Percentiles rank a stretch among this genome's conserved stretches.
Conservation (phyloP, 1,140 invertebrate species). For the Subanguina moxae region DNA sequence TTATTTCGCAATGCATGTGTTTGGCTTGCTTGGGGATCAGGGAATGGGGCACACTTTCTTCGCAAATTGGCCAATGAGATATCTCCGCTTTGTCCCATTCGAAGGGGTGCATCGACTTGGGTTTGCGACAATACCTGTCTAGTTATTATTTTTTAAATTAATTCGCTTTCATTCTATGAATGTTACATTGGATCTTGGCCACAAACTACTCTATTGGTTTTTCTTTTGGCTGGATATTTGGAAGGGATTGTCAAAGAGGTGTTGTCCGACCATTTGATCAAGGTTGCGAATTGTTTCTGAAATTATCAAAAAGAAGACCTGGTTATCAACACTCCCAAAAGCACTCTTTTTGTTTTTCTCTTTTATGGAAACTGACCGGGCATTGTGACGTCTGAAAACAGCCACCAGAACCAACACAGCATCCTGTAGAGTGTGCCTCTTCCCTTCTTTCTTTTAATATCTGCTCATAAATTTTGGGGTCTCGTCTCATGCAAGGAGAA, state of each 20-base stretch:
- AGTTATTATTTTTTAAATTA: constrained; percentile 22
- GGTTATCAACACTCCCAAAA: no score
- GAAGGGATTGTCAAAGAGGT: not conserved
- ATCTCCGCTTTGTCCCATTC: constrained; percentile 93
- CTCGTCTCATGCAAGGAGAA: constrained; percentile 92
- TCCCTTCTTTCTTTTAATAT: constrained; percentile 77
- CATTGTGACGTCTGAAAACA: constrained; percentile 98
- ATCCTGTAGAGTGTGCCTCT: constrained; percentile 81
- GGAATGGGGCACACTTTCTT: constrained; percentile 12
- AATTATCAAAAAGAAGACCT: no score
- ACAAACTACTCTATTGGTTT: constrained; percentile 75
- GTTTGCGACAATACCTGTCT: constrained; percentile 83
- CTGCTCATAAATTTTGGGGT: constrained; percentile 80
- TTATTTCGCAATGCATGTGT: constrained; percentile 87
- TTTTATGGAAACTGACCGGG: constrained; percentile 83
- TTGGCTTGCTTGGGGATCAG: constrained; percentile 61
- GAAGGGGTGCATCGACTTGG: constrained; percentile 84
- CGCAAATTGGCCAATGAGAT: constrained; percentile 81
- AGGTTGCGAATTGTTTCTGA: constrained; percentile 86
- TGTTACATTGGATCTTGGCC: constrained; percentile 83
- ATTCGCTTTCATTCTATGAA: not conserved
- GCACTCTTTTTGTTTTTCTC: no score
- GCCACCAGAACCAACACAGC: constrained; percentile 87
- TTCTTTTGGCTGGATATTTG: not conserved
- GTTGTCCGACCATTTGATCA: constrained; percentile 87